Conservation (phyloP, 2,888 invertebrate genomes). For the Chironomus riparius region DNA sequence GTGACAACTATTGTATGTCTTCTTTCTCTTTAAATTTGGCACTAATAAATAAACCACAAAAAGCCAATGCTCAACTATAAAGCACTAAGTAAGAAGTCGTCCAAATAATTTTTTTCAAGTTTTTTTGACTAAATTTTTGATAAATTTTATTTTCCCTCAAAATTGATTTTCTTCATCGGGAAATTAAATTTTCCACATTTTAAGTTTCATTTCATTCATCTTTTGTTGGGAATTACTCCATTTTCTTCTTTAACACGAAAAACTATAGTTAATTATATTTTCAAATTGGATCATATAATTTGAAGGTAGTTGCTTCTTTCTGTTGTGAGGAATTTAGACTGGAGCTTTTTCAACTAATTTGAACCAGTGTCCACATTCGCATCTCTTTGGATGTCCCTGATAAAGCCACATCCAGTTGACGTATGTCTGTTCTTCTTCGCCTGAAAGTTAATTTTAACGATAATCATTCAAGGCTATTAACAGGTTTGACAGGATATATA, state of each 20-base stretch:
- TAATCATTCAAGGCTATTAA: not conserved
- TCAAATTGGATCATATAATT: not conserved
- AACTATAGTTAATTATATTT: conserved; percentile 18
- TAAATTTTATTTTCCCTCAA: conserved; percentile 20
- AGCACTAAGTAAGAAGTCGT: not conserved
- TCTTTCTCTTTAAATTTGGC: too few species aligned
- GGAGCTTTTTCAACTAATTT: conserved; percentile 73
- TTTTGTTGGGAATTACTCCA: not conserved
- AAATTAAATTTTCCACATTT: not conserved
- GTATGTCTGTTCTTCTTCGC: conserved; percentile 81
- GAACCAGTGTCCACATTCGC: conserved; percentile 96
- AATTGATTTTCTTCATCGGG: not conserved
- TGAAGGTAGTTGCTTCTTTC: not conserved
- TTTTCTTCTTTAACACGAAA: conserved; percentile 8
- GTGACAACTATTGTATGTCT: not conserved
- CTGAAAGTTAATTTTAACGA: conserved; percentile 39
- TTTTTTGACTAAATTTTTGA: conserved; percentile 22
- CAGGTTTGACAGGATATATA: not conserved
- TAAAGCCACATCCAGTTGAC: conserved; percentile 95
- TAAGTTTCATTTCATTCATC: not conserved
- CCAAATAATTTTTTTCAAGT: not conserved
- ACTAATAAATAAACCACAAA: not conserved
- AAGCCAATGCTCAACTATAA: not conserved
- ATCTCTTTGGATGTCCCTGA: conserved; percentile 79
- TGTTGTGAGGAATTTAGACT: conserved; percentile 45